Evolutionary conservation across 1,140 invertebrate species (phyloP).

Genomic region (roundworm (Caenorhabditis elegans)): WBcel235 BX284606.5:5565501-5566000

Average conservation of each 20-base stretch:
- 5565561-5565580: not conserved
- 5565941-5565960: too few species aligned
- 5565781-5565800: not conserved
- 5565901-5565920: not conserved
- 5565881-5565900: not conserved
- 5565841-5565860: conserved; percentile 24
- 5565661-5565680: conserved; percentile 6
- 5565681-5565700: conserved; percentile 25
- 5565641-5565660: conserved; percentile 7
- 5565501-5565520: conserved; percentile 1
- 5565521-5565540: not conserved
- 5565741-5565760: too few species aligned
- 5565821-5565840: not conserved
- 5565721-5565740: not conserved
- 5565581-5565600: too few species aligned
- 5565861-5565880: not conserved
- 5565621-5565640: not conserved
- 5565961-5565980: conserved; percentile 5
- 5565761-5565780: too few species aligned
- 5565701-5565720: conserved; percentile 9
- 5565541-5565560: too few species aligned
- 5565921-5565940: too few species aligned
- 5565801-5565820: not conserved
- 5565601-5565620: conserved; percentile 26
- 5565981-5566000: not conserved